Conservation (phyloP, 2,113 vertebrate species). For the Onychostruthus taczanowskii region DNA sequence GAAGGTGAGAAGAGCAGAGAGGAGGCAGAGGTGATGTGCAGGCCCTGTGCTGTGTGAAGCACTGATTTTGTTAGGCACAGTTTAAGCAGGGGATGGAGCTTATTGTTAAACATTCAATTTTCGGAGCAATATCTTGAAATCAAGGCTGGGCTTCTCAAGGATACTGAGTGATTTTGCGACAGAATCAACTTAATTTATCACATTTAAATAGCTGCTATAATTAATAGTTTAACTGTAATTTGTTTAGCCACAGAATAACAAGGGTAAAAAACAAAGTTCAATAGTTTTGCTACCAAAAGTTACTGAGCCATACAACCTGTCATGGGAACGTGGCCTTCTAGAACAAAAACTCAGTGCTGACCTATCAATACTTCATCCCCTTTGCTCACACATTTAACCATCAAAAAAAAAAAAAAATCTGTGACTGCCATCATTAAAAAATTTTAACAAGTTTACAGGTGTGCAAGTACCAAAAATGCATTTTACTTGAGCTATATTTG, state of each 20-base stretch:
- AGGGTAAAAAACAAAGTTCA: neutral
- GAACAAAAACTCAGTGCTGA: neutral
- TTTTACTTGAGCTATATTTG: neutral
- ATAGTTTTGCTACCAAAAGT: neutral
- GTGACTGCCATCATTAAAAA: neutral
- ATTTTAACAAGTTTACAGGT: neutral
- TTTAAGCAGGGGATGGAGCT: neutral
- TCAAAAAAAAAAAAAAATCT: neutral
- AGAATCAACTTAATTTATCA: conserved; percentile 25
- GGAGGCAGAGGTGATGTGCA: neutral
- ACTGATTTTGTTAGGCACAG: neutral
- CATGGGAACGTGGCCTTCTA: neutral
- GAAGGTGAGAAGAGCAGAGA: neutral
- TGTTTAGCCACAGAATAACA: conserved; percentile 14
- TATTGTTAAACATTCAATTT: neutral
- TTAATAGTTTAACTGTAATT: conserved; percentile 50
- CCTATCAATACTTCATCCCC: neutral
- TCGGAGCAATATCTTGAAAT: neutral
- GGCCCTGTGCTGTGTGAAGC: neutral
- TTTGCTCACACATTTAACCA: neutral
- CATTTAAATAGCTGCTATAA: neutral
- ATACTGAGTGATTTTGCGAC: neutral
- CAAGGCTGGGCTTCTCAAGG: neutral
- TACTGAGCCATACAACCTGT: neutral
- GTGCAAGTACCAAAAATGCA: neutral